Conservation (phyloP, 2,113 vertebrate genomes). For the Nesogale talazaci region DNA sequence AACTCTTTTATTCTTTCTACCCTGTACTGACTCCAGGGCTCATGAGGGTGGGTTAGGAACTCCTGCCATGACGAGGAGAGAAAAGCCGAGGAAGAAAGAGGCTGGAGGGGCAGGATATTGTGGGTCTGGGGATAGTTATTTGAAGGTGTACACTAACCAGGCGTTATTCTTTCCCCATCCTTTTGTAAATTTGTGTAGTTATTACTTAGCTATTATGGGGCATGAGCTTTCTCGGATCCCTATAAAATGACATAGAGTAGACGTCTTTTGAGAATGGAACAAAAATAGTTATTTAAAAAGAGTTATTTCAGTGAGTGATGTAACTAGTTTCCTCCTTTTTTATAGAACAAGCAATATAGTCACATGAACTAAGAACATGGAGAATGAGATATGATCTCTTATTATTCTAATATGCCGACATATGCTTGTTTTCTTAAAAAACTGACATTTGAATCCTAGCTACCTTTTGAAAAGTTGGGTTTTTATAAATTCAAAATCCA, state of each 20-base stretch:
- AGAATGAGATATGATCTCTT: not conserved
- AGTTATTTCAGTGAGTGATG: not conserved
- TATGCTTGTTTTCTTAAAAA: not conserved
- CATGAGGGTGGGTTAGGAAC: not conserved
- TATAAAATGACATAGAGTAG: not conserved
- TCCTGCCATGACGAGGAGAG: rapidly evolving
- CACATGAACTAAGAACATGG: not conserved
- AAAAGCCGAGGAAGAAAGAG: not conserved
- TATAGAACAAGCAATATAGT: not conserved
- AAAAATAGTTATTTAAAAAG: not conserved
- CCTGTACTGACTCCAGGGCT: not conserved
- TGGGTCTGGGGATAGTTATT: too few species aligned
- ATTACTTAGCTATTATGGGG: not conserved
- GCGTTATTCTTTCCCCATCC: rapidly evolving
- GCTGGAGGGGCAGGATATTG: rapidly evolving
- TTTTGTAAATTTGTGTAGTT: not conserved
- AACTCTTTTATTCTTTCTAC: too few species aligned
- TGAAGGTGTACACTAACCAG: not conserved
- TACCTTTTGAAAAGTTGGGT: not conserved
- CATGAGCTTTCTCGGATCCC: not conserved
- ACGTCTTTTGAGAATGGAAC: not conserved
- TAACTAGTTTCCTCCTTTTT: not conserved
- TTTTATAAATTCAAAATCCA: not conserved
- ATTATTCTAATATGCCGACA: not conserved
- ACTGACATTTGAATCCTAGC: not conserved